Base-by-base conservation (phyloP, 2,797 vertebrate species). In the Sebastes cheni region DNA sequence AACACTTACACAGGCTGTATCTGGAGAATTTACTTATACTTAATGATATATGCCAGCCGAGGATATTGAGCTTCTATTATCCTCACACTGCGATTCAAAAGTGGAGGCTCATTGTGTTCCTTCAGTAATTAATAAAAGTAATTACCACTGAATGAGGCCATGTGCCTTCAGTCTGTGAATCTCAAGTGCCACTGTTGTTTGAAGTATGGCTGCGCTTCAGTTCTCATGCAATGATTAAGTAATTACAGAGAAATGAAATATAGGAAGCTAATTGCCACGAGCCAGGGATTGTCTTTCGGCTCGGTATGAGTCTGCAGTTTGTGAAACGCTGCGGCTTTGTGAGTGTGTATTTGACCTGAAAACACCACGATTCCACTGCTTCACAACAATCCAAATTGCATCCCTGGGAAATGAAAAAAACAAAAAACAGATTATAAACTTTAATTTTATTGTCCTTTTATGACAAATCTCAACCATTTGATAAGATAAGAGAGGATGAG, bases 41-140 rank as follows among this genome's bases (percentile, higher is more conserved):
- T 52, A 71, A 64, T 67, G 70, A 61, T 68, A 58, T 72, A 77
- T 65, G 69, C 66, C 76, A 74, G 68, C 5, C 14, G 18, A 71
- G 61, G 30, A 66, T 32, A 67, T 59, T 4, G 20, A 11, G 34
- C 76, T 65, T 50, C 13, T 42, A 2, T 39, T 32, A 46, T 70
- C 30, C 50, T 42, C n/a, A 20, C 0, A n/a, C 4, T 61, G 66
- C 1, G 7, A 67, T 78, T 71, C 60, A 13, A 75, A 83, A 72
- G 64, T 25, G 29, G 58, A 46, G 58, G 79, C 75, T 68, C 29
- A 56, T 34, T 60, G 59, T 72, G 67, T 71, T 81, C 76, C 58
- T 68, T 76, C 20, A 22, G 56, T 65, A 74, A 76, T 86, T 81
- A 83, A 67, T 85, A 55, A 27, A 75, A 76, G 58, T 62, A 66